Conservation (phyloP, 2,113 vertebrate genomes). For the Turnix velox region DNA sequence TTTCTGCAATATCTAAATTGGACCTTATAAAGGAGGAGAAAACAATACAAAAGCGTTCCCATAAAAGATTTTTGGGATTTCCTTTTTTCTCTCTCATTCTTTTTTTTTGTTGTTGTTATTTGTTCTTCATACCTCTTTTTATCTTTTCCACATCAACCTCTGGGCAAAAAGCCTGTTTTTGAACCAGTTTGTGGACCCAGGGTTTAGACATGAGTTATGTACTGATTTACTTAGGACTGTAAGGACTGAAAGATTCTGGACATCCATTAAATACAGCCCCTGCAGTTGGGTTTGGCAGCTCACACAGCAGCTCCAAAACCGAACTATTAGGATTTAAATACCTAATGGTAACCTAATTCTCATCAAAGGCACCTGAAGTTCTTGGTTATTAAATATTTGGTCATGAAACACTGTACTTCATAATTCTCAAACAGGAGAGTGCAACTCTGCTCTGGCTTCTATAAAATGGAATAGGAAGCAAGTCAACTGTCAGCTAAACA, state of each 20-base stretch:
- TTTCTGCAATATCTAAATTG: background rate
- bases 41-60: background rate
- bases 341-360: background rate
- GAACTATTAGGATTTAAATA: background rate
- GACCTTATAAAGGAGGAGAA: background rate
- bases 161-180: background rate
- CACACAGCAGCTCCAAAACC: background rate
- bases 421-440: background rate
- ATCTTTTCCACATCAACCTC: background rate
- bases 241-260: background rate
- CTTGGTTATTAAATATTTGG: background rate
- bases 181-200: background rate
- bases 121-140: accelerated
- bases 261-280: background rate
- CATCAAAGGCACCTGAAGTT: background rate
- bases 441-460: background rate
- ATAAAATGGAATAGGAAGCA: background rate
- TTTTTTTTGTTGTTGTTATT: background rate
- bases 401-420: background rate
- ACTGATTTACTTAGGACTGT: background rate
- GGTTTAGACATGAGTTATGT: background rate
- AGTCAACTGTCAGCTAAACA: background rate
- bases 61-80: background rate
- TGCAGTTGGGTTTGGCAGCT: background rate
- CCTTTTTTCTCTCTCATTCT: background rate